A percentile compares a stretch with the other conserved stretches of the same genome.
Evolutionary conservation across 1,140 invertebrate species (phyloP).

Genomic region (Prorops nasuta): DNA sequence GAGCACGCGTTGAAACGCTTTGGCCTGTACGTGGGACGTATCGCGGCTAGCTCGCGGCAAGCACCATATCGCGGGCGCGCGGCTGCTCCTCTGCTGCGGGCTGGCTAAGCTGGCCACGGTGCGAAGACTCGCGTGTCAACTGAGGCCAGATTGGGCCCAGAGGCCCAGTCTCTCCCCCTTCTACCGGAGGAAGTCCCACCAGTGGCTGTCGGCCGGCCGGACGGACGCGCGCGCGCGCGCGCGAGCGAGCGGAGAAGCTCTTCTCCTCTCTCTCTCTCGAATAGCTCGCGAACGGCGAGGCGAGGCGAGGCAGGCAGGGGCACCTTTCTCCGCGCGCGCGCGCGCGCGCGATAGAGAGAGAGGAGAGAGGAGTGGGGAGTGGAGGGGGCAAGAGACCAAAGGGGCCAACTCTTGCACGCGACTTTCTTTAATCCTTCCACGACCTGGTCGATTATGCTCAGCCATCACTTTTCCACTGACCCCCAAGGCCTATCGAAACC

Average conservation of each 20-base stretch:
- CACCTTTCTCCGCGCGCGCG: conserved; percentile 47
- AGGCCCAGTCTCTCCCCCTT: too few species aligned
- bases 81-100: too few species aligned
- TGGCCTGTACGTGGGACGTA: too few species aligned
- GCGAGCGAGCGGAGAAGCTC: conserved; percentile 45
- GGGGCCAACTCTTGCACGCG: too few species aligned
- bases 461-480: conserved; percentile 35
- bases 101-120: too few species aligned
- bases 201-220: too few species aligned
- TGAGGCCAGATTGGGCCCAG: conserved; percentile 43
- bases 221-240: too few species aligned
- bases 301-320: conserved; percentile 39
- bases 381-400: too few species aligned
- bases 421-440: conserved; percentile 28
- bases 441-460: conserved; percentile 24
- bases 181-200: background rate
- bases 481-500: conserved; percentile 37
- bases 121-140: conserved; percentile 42
- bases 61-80: conserved; percentile 39
- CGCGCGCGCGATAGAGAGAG: background rate
- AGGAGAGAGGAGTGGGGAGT: background rate
- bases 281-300: too few species aligned
- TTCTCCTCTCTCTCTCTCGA: conserved; percentile 56
- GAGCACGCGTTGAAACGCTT: too few species aligned
- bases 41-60: conserved; percentile 30